Conservation (phyloP, 2,113 vertebrate genomes). For the Sylvicapra grimmia region DNA sequence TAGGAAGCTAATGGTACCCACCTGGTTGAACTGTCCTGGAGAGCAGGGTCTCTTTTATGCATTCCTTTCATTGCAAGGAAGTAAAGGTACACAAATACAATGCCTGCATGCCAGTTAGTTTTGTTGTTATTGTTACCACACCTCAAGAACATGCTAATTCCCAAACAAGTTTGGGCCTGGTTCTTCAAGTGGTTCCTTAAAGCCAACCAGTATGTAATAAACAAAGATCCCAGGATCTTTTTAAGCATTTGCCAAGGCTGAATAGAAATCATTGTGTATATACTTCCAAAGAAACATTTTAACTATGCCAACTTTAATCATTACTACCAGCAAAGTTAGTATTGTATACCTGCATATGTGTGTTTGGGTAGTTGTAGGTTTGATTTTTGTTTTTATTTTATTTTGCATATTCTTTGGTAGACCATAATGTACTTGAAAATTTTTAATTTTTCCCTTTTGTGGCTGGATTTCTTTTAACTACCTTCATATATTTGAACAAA, state of each 20-base stretch:
- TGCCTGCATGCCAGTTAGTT: neutral
- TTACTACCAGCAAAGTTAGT: neutral
- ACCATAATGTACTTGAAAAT: neutral
- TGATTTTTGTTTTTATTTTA: constrained; percentile 35
- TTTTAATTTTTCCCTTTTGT: neutral
- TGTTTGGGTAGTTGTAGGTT: neutral
- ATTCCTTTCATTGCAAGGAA: neutral
- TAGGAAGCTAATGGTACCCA: constrained; percentile 50
- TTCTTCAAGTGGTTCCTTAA: constrained; percentile 34
- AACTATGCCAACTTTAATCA: neutral
- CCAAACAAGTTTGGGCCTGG: neutral
- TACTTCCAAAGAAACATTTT: neutral
- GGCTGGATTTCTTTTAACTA: neutral
- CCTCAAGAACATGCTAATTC: constrained; percentile 16
- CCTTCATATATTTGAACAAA: constrained; percentile 15
- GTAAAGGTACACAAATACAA: neutral
- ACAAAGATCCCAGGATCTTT: constrained; percentile 9
- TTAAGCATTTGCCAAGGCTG: constrained; percentile 28
- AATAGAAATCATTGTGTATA: constrained; percentile 34
- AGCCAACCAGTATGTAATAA: constrained; percentile 26
- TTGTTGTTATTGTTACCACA: constrained; percentile 5
- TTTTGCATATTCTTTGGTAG: constrained; percentile 2
- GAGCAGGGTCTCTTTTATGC: neutral
- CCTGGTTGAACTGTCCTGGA: constrained; percentile 41
- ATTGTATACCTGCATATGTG: neutral